Evolutionary conservation across 2,888 invertebrate genomes (phyloP).

Genomic region (Agrochola macilenta): DNA sequence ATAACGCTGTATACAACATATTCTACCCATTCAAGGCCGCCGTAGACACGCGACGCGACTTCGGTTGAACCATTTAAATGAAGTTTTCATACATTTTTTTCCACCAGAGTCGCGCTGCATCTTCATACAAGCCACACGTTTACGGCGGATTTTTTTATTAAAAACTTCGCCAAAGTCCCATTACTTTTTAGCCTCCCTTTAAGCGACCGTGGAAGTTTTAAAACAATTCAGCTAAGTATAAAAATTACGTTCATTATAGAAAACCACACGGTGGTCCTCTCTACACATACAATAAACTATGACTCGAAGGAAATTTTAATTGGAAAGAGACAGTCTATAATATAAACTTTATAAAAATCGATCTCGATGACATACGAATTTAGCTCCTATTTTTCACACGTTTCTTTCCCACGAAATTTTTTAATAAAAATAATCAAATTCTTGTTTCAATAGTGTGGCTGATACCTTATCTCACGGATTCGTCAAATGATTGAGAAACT

Average conservation of each 20-base stretch:
- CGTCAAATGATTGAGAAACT: slow-evolving; percentile 6
- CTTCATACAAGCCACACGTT: neutral
- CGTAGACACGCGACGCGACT: neutral
- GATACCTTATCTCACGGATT: slow-evolving; percentile 33
- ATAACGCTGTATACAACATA: neutral
- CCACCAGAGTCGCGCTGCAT: too few relatives aligned
- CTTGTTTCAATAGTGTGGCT: neutral
- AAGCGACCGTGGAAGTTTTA: slow-evolving; percentile 29
- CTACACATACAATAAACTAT: slow-evolving; percentile 55
- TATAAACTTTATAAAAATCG: slow-evolving; percentile 59
- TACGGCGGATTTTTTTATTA: neutral
- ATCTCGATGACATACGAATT: slow-evolving; percentile 60
- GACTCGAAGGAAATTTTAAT: slow-evolving; percentile 62
- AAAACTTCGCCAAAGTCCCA: neutral
- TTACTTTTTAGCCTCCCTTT: slow-evolving; percentile 34
- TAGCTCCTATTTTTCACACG: slow-evolving; percentile 39
- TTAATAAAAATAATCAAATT: neutral
- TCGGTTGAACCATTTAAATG: neutral
- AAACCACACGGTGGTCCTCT: slow-evolving; percentile 62
- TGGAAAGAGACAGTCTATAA: slow-evolving; percentile 65
- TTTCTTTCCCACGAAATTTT: neutral
- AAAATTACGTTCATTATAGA: slow-evolving; percentile 61
- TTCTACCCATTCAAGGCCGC: neutral
- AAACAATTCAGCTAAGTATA: slow-evolving; percentile 57
- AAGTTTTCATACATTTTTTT: neutral